Evolutionary conservation across 2,113 vertebrate genomes (phyloP), one percentile per base, ranked within the genome.

Genomic region (Martes martes): DNA sequence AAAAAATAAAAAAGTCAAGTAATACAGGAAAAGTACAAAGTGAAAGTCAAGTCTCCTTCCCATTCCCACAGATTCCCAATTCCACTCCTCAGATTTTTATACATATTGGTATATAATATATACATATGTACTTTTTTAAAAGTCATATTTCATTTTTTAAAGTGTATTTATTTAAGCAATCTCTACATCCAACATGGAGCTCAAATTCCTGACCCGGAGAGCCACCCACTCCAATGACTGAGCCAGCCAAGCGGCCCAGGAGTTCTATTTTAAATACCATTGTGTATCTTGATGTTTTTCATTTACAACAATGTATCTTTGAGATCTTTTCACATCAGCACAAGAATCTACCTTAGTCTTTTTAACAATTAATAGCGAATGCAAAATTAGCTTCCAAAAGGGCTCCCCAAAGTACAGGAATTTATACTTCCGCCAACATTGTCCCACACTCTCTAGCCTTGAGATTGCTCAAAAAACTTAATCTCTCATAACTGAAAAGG

Each of bases 261-360:
- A 74, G 73, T 39, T 26, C 1, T 7, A 74, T 36, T 83, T 92
- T 65, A 79, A 76, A 73, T 50, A 45, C 28, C 31, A 82, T 45
- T 33, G 57, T 57, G 13, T 50, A 45, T 57, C 79, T 85, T 83
- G 45, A 55, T 86, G 31, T 88, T 79, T 92, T 80, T 81, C 24
- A 79, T 57, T 84, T 79, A 47, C 4, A 42, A 47, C 7, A 86
- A 63, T 78, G 28, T 71, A 57, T 63, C 39, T 89, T 47, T 81
- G 42, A 95, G 83, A 67, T 78, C 59, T 86, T 83, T 92, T 80
- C 86, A 73, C 26, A 36, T 89, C 15, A 92, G 31, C 94, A 82
- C 73, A 59, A 79, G 65, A 96, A 6, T 79, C 14, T 59, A 71
- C 13, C 5, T 61, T 84, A 87, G 45, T 42, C 33, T 87, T 71